Conservation (phyloP, 1,140 invertebrate genomes). For the Drosophila athabasca region DNA sequence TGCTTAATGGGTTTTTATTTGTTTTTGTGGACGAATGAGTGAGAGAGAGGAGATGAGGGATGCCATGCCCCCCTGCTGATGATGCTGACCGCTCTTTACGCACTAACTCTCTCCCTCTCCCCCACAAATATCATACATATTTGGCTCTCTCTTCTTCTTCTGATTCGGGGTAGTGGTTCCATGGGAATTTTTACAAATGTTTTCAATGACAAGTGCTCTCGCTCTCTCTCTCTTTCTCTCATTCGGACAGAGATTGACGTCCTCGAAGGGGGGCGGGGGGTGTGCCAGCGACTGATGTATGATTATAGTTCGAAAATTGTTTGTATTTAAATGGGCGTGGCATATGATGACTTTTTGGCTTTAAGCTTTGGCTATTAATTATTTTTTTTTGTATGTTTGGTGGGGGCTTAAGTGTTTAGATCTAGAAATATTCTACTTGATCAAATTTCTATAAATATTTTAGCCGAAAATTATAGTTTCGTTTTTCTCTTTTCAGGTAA, state of each 20-base stretch:
- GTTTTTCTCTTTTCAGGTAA: background rate
- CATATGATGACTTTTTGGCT: conserved; percentile 23
- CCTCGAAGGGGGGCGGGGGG: background rate
- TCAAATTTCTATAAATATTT: too few relatives aligned
- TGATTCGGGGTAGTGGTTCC: conserved; percentile 8
- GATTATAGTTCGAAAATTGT: conserved; percentile 38
- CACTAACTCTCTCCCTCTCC: background rate
- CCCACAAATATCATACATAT: background rate
- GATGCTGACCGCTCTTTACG: conserved; percentile 12
- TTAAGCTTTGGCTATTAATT: conserved; percentile 42
- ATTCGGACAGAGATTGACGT: background rate
- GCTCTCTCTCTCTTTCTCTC: conserved; percentile 7
- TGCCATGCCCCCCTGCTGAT: conserved; percentile 27
- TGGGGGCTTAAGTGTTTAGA: too few relatives aligned
- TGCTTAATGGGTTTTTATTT: conserved; percentile 80
- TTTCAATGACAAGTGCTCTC: conserved; percentile 68
- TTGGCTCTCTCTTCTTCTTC: conserved; percentile 32
- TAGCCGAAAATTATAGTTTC: too few relatives aligned
- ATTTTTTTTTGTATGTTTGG: conserved; percentile 14
- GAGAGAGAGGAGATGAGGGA: conserved; percentile 59
- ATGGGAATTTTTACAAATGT: conserved; percentile 76
- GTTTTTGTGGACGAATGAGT: conserved; percentile 62
- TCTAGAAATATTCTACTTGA: background rate
- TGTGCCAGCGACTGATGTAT: background rate
- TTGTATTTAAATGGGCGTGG: conserved; percentile 47